Conservation (phyloP, 1,140 invertebrate species). For the Drosophila lowei region DNA sequence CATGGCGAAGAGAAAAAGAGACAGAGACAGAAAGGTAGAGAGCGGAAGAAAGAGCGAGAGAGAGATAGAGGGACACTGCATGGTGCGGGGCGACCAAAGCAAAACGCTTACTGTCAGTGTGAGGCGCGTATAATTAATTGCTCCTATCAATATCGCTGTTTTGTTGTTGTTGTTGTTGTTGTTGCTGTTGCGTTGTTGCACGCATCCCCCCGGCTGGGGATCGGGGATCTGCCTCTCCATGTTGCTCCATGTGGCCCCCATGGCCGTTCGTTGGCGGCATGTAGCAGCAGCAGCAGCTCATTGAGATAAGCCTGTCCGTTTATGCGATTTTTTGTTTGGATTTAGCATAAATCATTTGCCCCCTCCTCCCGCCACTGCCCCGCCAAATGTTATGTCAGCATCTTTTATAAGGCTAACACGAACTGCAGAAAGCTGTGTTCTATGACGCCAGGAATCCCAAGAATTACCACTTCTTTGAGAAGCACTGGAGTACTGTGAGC, state of each 20-base stretch:
- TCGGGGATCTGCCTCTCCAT: slow-evolving; percentile 21
- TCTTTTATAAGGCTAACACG: slow-evolving; percentile 28
- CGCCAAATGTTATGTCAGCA: slow-evolving; percentile 75
- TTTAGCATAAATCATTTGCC: slow-evolving; percentile 74
- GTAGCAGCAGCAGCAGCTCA: slow-evolving; percentile 48
- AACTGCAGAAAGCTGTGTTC: slow-evolving; percentile 31
- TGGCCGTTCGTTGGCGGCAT: slow-evolving; percentile 34
- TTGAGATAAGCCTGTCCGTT: slow-evolving; percentile 78
- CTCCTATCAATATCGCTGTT: slow-evolving; percentile 75
- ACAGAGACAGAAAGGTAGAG: neutral
- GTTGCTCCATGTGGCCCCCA: slow-evolving; percentile 42
- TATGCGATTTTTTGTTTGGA: slow-evolving; percentile 61
- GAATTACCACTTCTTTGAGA: no score
- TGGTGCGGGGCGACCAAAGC: slow-evolving; percentile 54
- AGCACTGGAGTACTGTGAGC: no score
- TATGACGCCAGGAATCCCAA: neutral
- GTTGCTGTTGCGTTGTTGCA: slow-evolving; percentile 37
- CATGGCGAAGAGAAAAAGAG: neutral
- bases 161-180: slow-evolving; percentile 35
- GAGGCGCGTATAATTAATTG: slow-evolving; percentile 79
- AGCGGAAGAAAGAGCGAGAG: neutral
- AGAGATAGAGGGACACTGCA: neutral
- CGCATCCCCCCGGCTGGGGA: slow-evolving; percentile 37
- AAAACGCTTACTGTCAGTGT: slow-evolving; percentile 78
- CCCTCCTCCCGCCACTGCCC: neutral